These are phyloP conservation scores for Temnothorax ravouxi DNA, from an alignment of 2,888 invertebrate species.

Conservation along the genomic window DNA sequence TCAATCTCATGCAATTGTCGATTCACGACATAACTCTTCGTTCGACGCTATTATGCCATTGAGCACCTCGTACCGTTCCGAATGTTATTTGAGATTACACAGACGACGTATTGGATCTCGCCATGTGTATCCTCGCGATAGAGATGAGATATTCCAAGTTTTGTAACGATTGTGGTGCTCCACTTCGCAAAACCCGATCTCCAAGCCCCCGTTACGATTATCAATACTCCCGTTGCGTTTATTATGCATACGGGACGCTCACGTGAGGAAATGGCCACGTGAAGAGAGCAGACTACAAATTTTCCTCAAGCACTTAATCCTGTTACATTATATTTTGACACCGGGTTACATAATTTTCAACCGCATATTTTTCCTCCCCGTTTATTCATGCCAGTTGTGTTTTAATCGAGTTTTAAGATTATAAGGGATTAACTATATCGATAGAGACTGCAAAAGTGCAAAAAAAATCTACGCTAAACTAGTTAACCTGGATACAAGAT, in stretches of 20 bases:
- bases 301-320: neutral
- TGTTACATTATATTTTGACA: neutral
- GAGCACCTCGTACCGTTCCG: conserved; percentile 11
- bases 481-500: conserved; percentile 1
- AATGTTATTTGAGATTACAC: conserved; percentile 53
- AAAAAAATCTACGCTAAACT: conserved; percentile 5
- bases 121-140: conserved; percentile 30
- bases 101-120: conserved; percentile 46
- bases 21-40: conserved; percentile 52
- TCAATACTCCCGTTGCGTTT: conserved; percentile 16
- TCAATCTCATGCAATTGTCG: conserved; percentile 45
- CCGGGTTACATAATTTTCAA: neutral
- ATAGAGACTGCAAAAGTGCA: conserved; percentile 1
- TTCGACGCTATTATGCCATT: conserved; percentile 52
- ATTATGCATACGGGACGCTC: conserved; percentile 8
- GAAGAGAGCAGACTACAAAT: neutral
- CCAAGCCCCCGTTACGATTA: conserved; percentile 3
- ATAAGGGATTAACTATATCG: conserved; percentile 18
- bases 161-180: conserved; percentile 14
- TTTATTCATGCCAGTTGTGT: neutral
- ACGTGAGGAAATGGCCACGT: neutral
- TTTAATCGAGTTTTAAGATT: conserved; percentile 15
- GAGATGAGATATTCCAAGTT: conserved; percentile 37
- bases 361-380: neutral
- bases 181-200: conserved; percentile 14